Percentiles rank a stretch among this genome's conserved stretches.
These are phyloP conservation scores for Eubucco bourcierii DNA, from an alignment of 2,113 vertebrate species.

Conservation along the genomic window DNA sequence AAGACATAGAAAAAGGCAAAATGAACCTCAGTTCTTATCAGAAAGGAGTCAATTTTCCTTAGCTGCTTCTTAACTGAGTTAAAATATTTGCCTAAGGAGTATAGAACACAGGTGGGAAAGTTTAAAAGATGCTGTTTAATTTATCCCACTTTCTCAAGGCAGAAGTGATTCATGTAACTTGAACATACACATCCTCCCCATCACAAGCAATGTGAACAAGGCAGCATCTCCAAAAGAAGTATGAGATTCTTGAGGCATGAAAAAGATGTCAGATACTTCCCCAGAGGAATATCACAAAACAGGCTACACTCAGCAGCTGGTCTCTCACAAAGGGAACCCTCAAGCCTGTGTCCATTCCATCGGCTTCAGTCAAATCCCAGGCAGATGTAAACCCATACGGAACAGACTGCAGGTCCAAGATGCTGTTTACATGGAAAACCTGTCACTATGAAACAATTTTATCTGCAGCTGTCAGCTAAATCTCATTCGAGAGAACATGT, in stretches of 20 bases:
- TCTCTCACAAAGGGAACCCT: not conserved
- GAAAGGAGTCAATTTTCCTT: not conserved
- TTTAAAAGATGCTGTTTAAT: not conserved
- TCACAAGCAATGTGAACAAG: not conserved
- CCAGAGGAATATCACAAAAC: not conserved
- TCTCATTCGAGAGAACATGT: not conserved
- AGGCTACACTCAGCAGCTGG: not conserved
- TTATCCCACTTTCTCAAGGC: not conserved
- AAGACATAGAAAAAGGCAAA: not conserved
- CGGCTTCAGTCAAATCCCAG: not conserved
- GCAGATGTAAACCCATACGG: not conserved
- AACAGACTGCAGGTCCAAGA: not conserved
- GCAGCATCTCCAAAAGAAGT: not conserved
- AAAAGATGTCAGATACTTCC: not conserved
- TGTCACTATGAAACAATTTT: not conserved
- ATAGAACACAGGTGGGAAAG: not conserved
- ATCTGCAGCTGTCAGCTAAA: not conserved
- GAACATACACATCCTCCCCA: not conserved
- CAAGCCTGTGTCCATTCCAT: not conserved
- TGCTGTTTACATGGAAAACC: not conserved
- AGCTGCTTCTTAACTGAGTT: not conserved
- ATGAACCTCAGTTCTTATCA: not conserved
- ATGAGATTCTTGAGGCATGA: not conserved
- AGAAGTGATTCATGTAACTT: not conserved
- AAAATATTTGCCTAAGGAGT: not conserved